Base-by-base conservation (phyloP, 2,797 vertebrate genomes). In the Taeniopygia guttata region DNA sequence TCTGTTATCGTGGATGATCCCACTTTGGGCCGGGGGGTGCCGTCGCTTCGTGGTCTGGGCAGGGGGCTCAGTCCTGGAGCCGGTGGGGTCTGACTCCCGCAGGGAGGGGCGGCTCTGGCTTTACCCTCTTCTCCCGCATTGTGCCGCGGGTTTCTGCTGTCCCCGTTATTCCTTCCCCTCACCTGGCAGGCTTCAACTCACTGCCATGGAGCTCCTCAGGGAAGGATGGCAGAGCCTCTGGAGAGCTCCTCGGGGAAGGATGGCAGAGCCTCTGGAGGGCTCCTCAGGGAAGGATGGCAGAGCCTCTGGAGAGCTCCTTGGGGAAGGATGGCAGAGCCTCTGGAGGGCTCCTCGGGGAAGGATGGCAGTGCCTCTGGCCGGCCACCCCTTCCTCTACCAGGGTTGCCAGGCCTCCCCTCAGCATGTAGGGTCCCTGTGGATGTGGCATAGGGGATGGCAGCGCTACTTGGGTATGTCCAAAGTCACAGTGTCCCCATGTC, bases 311-410 rank as follows among this genome's bases (percentile, higher is more conserved):
- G 18, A 70, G 1, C 18, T 10, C 15, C 1, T 7, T 12, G 4
- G 16, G 27, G 36, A 5, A 11, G 2, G 42, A 7, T 23, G 49
- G 67, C 29, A 10, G 19, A 46, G 49, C 38, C 38, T 38, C 38
- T 38, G 38, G 38, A 20, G 18, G 72, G 1, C 16, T 10, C 16
- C 2, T 7, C 2, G 3, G 19, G 42, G 42, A 29, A 13, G 4
- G 13, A 1, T 16, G 30, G 58, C 21, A 0, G 6, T 20, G 55
- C 34, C 34, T 26, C 23, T 64, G 34, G 43, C 40, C 0, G 12
- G 34, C 22, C 7, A 0, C 12, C 7, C 1, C 4, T 8, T 59
- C 10, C 13, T 32, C 26, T 42, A 0, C 6, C 1, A 4, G 43
- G 40, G 34, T 56, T 58, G 48, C 40, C 14, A 8, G 56, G 58